A percentile compares a stretch with the other conserved stretches of the same genome.
phyloP scores from a whole-genome alignment of 2,888 invertebrate genomes.

The Mythimna albipuncta region DNA sequence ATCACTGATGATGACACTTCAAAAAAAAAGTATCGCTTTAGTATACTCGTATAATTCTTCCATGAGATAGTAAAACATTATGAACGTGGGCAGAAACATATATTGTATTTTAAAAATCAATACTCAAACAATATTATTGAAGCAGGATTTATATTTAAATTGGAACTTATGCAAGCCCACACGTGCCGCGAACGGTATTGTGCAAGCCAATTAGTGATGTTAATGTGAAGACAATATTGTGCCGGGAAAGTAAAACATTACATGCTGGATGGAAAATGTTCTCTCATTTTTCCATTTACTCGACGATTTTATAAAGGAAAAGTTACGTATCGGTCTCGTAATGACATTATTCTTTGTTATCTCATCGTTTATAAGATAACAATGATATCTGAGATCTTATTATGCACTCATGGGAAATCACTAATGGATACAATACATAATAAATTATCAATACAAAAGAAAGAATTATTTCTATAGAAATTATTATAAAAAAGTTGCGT shows the following conservation, averaged over 20 bases:
- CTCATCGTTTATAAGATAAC: too few species aligned
- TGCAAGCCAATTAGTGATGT: conserved; percentile 47
- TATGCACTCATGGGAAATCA: too few species aligned
- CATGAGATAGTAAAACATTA: not conserved
- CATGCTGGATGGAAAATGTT: not conserved
- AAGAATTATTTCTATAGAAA: too few species aligned
- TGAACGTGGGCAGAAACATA: not conserved
- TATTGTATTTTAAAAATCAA: not conserved
- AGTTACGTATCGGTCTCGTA: not conserved
- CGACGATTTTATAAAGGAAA: not conserved
- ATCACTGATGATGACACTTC: too few species aligned
- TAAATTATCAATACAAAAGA: too few species aligned
- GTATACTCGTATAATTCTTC: not conserved
- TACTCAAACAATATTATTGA: conserved; percentile 10
- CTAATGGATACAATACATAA: too few species aligned
- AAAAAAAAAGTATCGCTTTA: not conserved
- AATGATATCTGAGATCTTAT: too few species aligned
- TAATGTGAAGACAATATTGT: conserved; percentile 37
- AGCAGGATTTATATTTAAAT: conserved; percentile 33
- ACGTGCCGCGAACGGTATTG: conserved; percentile 13
- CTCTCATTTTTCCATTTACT: not conserved
- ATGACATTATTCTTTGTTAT: too few species aligned
- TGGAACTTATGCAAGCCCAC: conserved; percentile 30
- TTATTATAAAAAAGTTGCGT: too few species aligned
- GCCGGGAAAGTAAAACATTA: conserved; percentile 24